Base-by-base conservation (phyloP, 2,888 invertebrate genomes). In the Sphaeridia pumilis region DNA sequence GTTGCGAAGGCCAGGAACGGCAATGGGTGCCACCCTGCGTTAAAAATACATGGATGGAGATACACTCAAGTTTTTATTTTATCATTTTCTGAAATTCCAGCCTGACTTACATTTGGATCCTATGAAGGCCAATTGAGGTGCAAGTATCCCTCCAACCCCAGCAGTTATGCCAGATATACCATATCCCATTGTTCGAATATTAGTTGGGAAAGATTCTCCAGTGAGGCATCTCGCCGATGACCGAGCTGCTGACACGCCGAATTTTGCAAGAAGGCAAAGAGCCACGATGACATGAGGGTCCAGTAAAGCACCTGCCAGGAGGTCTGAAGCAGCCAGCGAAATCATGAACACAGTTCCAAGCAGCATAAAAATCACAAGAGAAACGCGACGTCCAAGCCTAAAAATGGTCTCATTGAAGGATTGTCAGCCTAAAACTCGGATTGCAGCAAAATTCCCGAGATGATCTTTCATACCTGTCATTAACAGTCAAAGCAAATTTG, bases 1-100 rank as follows among this genome's bases (percentile, higher is more conserved):
- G 56, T 35, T 21, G 56, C 60, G 47, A 62, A 62, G n/a, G 58
- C 55, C 7, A 60, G 51, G 36, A 59, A 62, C 2, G 62, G 62
- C 17, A 62, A 46, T 7, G 58, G 57, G 25, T 46, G 47, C 58
- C 58, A 60, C 49, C 57, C 60, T 60, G 27, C 14, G 24, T 43
- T 14, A 12, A 35, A 49, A 41, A 31, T 31, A 31, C 7, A 7
- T 12, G 17, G 17, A 7, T 38, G 14, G 5, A 12, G 17, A 12
- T 5, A 38, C 17, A 5, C 17, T 38, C 10, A 22, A 4, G 24
- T 20, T 43, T 25, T 21, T 21, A 21, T 22, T 21, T 5, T 36
- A 22, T 4, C 4, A 47, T 41, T 47, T 22, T 14, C 4, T 17
- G 14, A 25, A 28, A 27, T 22, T 45, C 24, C 25, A 46, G n/a